Conservation (phyloP, 2,113 vertebrate genomes). For the Apteryx owenii region DNA sequence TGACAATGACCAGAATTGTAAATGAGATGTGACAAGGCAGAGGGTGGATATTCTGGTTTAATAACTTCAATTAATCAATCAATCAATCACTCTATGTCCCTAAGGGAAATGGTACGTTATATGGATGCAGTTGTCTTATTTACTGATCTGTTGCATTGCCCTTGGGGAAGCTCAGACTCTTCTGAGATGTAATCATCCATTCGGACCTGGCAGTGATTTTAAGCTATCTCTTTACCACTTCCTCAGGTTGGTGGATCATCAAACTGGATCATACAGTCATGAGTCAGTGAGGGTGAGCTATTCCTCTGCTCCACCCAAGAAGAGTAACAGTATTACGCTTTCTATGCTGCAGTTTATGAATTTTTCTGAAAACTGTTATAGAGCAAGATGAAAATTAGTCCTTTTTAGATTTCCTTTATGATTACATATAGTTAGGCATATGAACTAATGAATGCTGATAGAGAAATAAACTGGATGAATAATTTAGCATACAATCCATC, state of each 20-base stretch:
- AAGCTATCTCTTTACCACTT: not conserved
- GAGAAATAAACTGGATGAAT: not conserved
- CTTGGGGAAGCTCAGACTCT: not conserved
- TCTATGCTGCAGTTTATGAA: not conserved
- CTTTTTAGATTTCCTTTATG: not conserved
- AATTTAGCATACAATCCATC: not conserved
- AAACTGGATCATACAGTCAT: not conserved
- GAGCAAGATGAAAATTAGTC: not conserved
- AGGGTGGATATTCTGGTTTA: constrained; percentile 36
- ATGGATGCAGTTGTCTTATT: not conserved
- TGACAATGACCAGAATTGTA: not conserved
- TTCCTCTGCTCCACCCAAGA: not conserved
- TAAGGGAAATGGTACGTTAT: not conserved
- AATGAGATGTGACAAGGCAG: constrained; percentile 30
- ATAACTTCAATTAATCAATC: constrained; percentile 35
- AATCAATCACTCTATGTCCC: not conserved
- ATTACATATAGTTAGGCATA: not conserved
- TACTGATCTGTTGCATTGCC: not conserved
- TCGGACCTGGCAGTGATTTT: not conserved
- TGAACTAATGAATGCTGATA: not conserved
- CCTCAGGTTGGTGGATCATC: not conserved
- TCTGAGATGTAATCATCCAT: not conserved
- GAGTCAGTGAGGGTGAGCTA: not conserved
- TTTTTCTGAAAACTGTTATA: not conserved
- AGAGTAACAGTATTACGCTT: not conserved